Conservation (phyloP, 2,888 invertebrate species). For the Lucinisca nassula region DNA sequence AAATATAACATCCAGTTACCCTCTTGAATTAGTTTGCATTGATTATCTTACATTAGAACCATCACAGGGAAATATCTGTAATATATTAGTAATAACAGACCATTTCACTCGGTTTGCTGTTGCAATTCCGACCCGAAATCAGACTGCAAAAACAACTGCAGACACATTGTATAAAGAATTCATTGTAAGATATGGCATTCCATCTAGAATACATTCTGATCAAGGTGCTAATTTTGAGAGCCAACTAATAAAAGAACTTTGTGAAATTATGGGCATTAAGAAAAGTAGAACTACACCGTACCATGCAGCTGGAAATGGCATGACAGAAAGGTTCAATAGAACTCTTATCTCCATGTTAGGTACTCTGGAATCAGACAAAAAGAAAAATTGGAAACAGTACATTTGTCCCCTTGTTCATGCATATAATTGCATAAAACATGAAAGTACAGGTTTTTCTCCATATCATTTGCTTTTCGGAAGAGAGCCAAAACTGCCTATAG, state of each 20-base stretch:
- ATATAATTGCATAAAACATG: conserved; percentile 53
- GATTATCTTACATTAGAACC: conserved; percentile 42
- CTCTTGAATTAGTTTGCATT: conserved; percentile 47
- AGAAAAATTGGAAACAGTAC: conserved; percentile 54
- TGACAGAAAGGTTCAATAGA: conserved; percentile 48
- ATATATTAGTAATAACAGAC: conserved; percentile 41
- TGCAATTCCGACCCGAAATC: conserved; percentile 51
- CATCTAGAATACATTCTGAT: conserved; percentile 50
- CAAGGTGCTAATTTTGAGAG: conserved; percentile 62
- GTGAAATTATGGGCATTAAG: conserved; percentile 32
- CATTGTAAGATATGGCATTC: conserved; percentile 51
- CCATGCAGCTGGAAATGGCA: conserved; percentile 68
- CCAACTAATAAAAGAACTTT: conserved; percentile 51
- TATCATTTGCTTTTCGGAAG: conserved; percentile 60
- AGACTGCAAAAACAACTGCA: conserved; percentile 58
- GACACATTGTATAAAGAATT: conserved; percentile 20
- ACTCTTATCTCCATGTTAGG: conserved; percentile 46
- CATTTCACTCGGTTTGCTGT: conserved; percentile 51
- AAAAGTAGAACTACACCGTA: conserved; percentile 60
- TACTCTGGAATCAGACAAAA: conserved; percentile 42
- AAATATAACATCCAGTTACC: conserved; percentile 27
- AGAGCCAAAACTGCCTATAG: conserved; percentile 55
- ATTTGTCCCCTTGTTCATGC: conserved; percentile 39
- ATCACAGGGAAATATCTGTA: conserved; percentile 19
- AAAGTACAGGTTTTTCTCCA: conserved; percentile 56